Evolutionary conservation across 2,888 invertebrate species (phyloP), one percentile per base, ranked within the genome.

Genomic region (Drosophila meridiana): DNA sequence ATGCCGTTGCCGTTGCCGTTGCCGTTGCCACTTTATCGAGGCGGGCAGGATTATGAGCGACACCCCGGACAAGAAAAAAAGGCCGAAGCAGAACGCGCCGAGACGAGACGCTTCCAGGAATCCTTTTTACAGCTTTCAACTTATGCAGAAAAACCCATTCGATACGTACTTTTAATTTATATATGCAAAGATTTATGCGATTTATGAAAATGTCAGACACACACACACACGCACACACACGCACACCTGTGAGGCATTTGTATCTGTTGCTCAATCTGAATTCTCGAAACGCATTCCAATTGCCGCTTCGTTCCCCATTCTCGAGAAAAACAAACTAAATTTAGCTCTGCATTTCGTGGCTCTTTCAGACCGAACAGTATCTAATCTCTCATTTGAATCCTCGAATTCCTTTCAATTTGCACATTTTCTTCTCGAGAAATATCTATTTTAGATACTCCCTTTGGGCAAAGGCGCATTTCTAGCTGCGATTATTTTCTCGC

Each of bases 1-100:
- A 85, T 82, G 89, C 88, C 86, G 76, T 72, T 69, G 84, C 63
- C 28, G 38, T 42, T 36, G 56, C 59, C 72, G 47, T 42, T 40
- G 56, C 59, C 73, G 76, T 59, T 62, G 65, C 64, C 65, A 65
- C 47, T 66, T 72, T 66, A 76, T 76, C 73, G 34, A 42, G 28
- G 26, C 28, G 38, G 13, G 53, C 50, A 66, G 58, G 72, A 75
- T 72, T 76, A 65, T 55, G 59, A 64, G 52, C 65, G 58, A 69
- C 72, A 63, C 70, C 50, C 56, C 56, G 34, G 28, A 63, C 42
- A 61, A 30, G 38, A n/a, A 20, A 8, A 11, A 45, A 20, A 11
- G 13, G 45, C 28, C 47, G 3, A 47, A 13, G 45, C 11, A 8
- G 38, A 32, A 13, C 40, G 28, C 52, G 55, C 45, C 11, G 67